These are phyloP conservation scores for Eurosta solidaginis DNA, from an alignment of 1,140 invertebrate species.

Conservation along the genomic window DNA sequence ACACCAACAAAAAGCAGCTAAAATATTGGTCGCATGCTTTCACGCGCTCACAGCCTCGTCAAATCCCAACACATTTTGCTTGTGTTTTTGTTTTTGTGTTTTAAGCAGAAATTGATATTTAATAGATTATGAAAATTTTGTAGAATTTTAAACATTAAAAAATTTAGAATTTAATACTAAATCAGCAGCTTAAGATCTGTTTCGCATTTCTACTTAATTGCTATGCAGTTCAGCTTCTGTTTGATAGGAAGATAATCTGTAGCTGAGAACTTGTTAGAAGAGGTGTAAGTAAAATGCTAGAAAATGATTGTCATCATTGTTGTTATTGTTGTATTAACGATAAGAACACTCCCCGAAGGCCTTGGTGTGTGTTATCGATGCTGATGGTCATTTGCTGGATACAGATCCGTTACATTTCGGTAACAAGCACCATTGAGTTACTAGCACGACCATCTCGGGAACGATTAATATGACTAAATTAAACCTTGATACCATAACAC, in stretches of 20 bases:
- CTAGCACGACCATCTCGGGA: too few species aligned
- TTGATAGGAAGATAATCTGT: neutral
- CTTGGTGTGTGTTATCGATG: too few species aligned
- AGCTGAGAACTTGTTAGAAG: neutral
- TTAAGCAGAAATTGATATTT: constrained; percentile 4
- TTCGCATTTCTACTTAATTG: neutral
- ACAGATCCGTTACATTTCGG: too few species aligned
- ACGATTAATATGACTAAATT: too few species aligned
- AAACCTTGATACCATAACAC: too few species aligned
- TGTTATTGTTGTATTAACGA: too few species aligned
- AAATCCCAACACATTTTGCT: neutral
- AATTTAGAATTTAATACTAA: neutral
- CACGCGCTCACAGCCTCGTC: neutral
- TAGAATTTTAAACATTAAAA: neutral
- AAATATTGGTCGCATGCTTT: neutral
- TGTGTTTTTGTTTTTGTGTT: neutral
- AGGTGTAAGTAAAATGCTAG: neutral
- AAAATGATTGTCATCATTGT: too few species aligned
- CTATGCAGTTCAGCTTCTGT: neutral
- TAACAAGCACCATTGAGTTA: too few species aligned
- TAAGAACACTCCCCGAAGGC: too few species aligned
- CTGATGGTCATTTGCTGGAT: too few species aligned
- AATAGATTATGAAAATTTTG: constrained; percentile 16
- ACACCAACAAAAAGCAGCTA: neutral
- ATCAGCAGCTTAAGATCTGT: constrained; percentile 1